Conservation (phyloP, 2,113 vertebrate species). For the Raja brachyura region DNA sequence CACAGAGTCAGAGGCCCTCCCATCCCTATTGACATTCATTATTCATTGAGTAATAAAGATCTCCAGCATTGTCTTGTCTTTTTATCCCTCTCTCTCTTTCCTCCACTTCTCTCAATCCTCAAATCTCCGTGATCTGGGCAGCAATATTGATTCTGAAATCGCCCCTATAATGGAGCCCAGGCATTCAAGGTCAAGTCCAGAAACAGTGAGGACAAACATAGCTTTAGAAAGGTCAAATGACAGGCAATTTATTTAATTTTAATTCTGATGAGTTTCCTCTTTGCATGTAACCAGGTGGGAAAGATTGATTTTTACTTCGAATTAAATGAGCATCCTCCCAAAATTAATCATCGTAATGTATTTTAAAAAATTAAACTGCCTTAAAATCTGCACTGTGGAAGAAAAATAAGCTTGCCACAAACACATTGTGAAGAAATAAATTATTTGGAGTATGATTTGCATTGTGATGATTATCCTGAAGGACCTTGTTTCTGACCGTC, state of each 20-base stretch:
- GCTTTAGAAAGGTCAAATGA: not conserved
- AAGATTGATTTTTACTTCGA: not conserved
- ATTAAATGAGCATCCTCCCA: not conserved
- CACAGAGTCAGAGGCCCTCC: not conserved
- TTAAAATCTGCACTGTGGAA: conserved; percentile 5
- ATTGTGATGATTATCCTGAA: not conserved
- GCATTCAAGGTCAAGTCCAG: conserved; percentile 10
- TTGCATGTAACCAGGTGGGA: not conserved
- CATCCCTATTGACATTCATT: not conserved
- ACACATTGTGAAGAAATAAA: not conserved
- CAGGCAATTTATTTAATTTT: not conserved
- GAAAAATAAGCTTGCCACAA: not conserved
- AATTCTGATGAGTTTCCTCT: not conserved
- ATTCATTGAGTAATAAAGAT: not conserved
- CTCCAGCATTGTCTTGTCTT: not conserved
- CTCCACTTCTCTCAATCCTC: not conserved
- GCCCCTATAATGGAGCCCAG: not conserved
- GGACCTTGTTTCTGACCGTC: not conserved
- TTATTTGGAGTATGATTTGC: not conserved
- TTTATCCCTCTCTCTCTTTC: not conserved
- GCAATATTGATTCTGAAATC: not conserved
- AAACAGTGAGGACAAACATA: not conserved
- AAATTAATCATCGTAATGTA: not conserved
- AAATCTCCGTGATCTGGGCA: not conserved
- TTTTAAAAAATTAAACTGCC: not conserved